These are phyloP conservation scores for Lepeophtheirus salmonis DNA, from an alignment of 1,140 invertebrate genomes.

Conservation along the genomic window DNA sequence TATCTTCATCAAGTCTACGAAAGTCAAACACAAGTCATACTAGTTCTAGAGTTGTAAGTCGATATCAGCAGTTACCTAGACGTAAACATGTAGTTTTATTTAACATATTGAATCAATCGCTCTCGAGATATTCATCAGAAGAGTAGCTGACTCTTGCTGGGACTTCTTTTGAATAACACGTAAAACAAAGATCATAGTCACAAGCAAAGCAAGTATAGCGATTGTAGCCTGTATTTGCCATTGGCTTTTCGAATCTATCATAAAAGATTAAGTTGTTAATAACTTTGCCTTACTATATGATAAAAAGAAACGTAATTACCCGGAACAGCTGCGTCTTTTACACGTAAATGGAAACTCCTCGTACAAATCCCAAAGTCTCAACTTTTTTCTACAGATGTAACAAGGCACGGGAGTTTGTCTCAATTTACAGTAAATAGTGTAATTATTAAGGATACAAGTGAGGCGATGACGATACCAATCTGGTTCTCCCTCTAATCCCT, in stretches of 20 bases:
- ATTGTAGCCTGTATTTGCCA: neutral
- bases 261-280: neutral
- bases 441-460: neutral
- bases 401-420: neutral
- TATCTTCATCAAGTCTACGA: conserved; percentile 37
- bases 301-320: neutral
- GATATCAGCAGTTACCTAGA: too few species aligned
- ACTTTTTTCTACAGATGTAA: neutral
- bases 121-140: too few species aligned
- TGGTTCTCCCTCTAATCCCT: neutral
- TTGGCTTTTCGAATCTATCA: neutral
- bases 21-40: conserved; percentile 31
- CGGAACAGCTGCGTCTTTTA: neutral
- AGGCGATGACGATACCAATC: neutral
- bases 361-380: neutral
- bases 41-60: conserved; percentile 38
- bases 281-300: neutral
- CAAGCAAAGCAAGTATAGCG: neutral
- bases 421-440: neutral
- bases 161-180: neutral
- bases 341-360: neutral
- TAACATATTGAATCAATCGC: too few species aligned
- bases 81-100: too few species aligned
- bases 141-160: neutral
- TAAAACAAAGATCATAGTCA: neutral